A percentile compares a stretch with the other conserved stretches of the same genome.
Evolutionary conservation across 2,797 vertebrate species (phyloP).

Genomic region (Somateria mollissima): DNA sequence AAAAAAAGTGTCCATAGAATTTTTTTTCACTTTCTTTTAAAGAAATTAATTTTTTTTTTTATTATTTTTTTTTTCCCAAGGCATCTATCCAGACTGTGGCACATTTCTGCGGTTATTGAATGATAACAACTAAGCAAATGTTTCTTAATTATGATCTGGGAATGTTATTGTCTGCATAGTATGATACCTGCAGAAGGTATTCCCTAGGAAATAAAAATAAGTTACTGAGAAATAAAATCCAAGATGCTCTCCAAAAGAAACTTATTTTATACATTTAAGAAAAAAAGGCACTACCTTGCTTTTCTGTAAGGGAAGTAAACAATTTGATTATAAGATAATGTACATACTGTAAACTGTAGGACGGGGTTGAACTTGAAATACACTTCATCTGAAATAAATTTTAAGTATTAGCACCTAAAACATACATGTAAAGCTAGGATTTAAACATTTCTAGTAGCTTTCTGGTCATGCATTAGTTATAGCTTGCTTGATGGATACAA

Average conservation of each 20-base stretch:
- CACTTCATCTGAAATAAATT: background rate
- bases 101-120: background rate
- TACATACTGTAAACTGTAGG: background rate
- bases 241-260: background rate
- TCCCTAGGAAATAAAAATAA: conserved; percentile 14
- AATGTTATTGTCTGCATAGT: background rate
- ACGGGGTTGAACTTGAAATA: background rate
- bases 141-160: background rate
- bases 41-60: background rate
- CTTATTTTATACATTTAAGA: background rate
- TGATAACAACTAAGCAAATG: background rate
- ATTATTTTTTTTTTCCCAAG: background rate
- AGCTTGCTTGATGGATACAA: background rate
- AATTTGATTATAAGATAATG: background rate
- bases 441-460: background rate
- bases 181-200: background rate
- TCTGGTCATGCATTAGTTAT: background rate
- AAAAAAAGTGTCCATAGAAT: background rate
- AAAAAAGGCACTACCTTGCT: background rate
- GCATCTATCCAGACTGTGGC: background rate
- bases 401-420: conserved; percentile 23
- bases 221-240: background rate
- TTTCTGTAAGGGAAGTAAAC: background rate
- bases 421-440: background rate
- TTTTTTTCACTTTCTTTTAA: background rate